Evolutionary conservation across 2,888 invertebrate species (phyloP).

Genomic region (Agrochola litura): DNA sequence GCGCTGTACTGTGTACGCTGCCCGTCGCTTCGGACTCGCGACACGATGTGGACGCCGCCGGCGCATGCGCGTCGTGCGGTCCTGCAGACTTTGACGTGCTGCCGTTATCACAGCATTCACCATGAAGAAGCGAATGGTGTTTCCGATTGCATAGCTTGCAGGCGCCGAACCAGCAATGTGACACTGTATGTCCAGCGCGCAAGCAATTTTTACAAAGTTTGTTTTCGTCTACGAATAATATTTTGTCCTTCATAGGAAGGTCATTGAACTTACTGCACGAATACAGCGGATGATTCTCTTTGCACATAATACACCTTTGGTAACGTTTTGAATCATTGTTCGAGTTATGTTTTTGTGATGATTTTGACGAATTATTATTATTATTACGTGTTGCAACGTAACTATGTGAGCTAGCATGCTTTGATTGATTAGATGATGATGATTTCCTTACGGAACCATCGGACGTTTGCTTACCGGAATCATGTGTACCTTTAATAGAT

Average conservation of each 20-base stretch:
- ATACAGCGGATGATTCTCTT: background rate
- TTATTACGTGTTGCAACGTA: constrained; percentile 1
- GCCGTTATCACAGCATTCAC: constrained; percentile 10
- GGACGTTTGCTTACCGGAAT: background rate
- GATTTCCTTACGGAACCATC: background rate
- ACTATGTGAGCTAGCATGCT: constrained; percentile 2
- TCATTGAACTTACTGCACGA: constrained; percentile 1
- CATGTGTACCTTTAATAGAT: constrained; percentile 4
- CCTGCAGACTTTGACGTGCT: background rate
- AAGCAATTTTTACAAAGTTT: constrained; percentile 4
- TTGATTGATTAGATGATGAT: background rate
- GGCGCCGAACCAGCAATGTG: constrained; percentile 5
- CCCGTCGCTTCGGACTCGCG: constrained; percentile 6
- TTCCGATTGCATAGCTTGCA: constrained; percentile 10
- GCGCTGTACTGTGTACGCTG: constrained; percentile 1
- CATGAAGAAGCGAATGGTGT: constrained; percentile 17
- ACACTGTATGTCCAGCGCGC: constrained; percentile 11
- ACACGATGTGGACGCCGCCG: background rate
- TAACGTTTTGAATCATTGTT: no score
- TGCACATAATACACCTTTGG: no score
- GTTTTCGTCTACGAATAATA: constrained; percentile 2
- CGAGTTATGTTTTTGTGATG: no score
- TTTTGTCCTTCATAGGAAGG: constrained; percentile 2
- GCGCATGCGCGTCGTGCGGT: background rate
- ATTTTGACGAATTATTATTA: no score